phyloP scores from a whole-genome alignment of 2,113 vertebrate genomes.

The Corythoichthys haematopterus region DNA sequence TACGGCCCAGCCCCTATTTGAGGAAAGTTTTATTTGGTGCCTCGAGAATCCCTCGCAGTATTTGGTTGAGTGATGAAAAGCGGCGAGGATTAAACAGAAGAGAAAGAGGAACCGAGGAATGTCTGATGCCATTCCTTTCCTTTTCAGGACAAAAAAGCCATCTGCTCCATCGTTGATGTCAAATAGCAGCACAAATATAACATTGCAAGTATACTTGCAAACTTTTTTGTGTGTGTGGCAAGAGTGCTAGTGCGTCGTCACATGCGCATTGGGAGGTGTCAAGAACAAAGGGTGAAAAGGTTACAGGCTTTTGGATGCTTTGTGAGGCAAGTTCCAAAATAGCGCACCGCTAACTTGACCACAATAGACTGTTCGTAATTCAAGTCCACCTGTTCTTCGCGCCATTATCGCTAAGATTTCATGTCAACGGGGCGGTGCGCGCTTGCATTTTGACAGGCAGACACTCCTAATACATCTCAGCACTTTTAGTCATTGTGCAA shows the following conservation, averaged over 20 bases:
- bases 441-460: conserved; percentile 8
- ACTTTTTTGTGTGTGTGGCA: background rate
- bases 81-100: conserved; percentile 18
- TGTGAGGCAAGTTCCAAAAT: conserved; percentile 64
- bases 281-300: conserved; percentile 46
- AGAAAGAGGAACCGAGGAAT: conserved; percentile 2
- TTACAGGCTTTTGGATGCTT: conserved; percentile 50
- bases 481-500: background rate
- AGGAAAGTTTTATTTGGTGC: background rate
- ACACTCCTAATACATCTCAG: background rate
- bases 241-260: background rate
- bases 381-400: conserved; percentile 54
- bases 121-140: conserved; percentile 47
- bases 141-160: conserved; percentile 28
- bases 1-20: background rate
- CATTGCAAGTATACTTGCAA: background rate
- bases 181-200: background rate
- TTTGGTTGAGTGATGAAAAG: background rate
- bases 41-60: background rate
- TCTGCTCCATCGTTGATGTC: background rate
- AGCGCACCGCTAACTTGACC: conserved; percentile 38
- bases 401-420: conserved; percentile 27
- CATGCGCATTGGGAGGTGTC: background rate
- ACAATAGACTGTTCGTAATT: conserved; percentile 46
- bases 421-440: conserved; percentile 14